phyloP scores from a whole-genome alignment of 2,113 vertebrate species.

The Galbula dea region DNA sequence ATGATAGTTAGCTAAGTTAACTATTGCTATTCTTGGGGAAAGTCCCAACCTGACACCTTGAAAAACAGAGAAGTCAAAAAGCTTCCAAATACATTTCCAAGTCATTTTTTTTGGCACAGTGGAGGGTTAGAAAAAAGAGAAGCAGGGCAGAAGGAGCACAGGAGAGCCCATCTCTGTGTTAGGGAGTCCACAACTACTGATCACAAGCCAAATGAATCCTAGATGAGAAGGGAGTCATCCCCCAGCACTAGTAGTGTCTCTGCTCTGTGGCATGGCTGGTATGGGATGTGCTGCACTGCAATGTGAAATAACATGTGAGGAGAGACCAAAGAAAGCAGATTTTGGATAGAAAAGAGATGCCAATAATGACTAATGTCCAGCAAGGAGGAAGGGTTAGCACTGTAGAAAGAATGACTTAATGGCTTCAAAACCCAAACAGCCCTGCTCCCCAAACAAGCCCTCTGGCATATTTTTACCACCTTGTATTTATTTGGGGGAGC shows the following conservation, averaged over 20 bases:
- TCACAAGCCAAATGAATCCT: background rate
- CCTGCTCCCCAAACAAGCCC: background rate
- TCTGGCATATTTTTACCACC: background rate
- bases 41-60: conserved; percentile 61
- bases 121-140: background rate
- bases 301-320: background rate
- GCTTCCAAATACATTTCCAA: conserved; percentile 58
- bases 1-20: conserved; percentile 55
- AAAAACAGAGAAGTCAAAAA: conserved; percentile 48
- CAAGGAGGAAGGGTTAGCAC: background rate
- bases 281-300: background rate
- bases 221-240: background rate
- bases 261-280: background rate
- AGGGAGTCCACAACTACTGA: background rate
- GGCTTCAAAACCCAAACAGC: background rate
- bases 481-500: background rate
- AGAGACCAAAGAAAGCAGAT: background rate
- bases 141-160: background rate
- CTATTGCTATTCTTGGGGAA: conserved; percentile 64
- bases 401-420: background rate
- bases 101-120: conserved; percentile 16
- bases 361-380: background rate
- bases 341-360: background rate
- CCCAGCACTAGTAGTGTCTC: background rate
- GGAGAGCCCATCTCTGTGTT: background rate